Evolutionary conservation across 2,113 vertebrate species (phyloP).

Genomic region (Oryzias javanicus): DNA sequence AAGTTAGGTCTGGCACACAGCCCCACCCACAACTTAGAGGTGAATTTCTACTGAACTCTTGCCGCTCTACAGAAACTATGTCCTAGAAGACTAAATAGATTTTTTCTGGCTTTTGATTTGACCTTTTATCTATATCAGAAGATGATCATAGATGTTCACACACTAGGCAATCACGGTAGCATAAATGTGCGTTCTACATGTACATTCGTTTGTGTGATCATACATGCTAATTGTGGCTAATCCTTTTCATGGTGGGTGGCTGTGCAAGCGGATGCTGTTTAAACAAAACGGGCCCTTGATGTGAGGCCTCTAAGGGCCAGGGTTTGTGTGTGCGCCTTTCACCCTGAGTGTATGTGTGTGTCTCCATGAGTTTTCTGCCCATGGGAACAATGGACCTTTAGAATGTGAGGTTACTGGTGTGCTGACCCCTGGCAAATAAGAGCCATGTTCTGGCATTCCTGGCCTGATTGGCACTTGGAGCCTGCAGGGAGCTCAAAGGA

Average conservation of each 20-base stretch:
- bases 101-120: no score
- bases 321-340: constrained; percentile 56
- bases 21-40: no score
- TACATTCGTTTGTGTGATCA: background rate
- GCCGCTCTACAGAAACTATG: no score
- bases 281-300: constrained; percentile 79
- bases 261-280: constrained; percentile 77
- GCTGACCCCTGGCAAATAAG: constrained; percentile 82
- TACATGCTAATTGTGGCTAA: constrained; percentile 73
- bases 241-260: constrained; percentile 75
- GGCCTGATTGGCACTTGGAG: constrained; percentile 82
- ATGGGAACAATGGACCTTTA: constrained; percentile 82
- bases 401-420: constrained; percentile 80
- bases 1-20: no score
- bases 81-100: no score
- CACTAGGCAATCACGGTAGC: no score
- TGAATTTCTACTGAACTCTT: no score
- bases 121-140: no score
- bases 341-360: constrained; percentile 49
- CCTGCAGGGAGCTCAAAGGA: constrained; percentile 75
- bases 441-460: constrained; percentile 83
- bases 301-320: constrained; percentile 69
- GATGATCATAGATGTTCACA: no score
- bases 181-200: background rate
- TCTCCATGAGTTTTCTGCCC: constrained; percentile 68